Conservation (phyloP, 1,140 invertebrate genomes). For the Ladona fulva region DNA sequence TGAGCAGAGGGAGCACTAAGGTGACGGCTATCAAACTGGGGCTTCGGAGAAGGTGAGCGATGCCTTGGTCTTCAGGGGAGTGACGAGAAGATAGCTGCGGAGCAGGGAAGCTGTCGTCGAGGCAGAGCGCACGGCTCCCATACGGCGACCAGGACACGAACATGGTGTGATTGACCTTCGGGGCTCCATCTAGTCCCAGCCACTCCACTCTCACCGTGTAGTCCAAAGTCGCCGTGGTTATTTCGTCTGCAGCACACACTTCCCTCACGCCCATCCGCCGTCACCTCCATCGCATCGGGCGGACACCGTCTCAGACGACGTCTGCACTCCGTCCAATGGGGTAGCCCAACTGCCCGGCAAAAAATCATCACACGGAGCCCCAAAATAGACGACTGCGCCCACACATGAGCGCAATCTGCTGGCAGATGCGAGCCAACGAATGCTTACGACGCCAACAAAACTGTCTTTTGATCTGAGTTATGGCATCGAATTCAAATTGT, state of each 20-base stretch:
- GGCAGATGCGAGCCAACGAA: too few relatives aligned
- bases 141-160: slow-evolving; percentile 12
- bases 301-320: too few relatives aligned
- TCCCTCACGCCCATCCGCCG: neutral
- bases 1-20: neutral
- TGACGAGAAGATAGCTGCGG: neutral
- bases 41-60: neutral
- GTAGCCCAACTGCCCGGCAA: too few relatives aligned
- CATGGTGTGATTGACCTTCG: slow-evolving; percentile 15
- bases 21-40: neutral
- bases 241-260: neutral
- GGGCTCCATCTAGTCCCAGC: slow-evolving; percentile 15
- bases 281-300: neutral
- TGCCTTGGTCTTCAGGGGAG: neutral
- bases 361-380: neutral
- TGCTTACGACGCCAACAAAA: too few relatives aligned
- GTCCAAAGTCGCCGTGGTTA: neutral
- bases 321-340: too few relatives aligned
- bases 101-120: neutral
- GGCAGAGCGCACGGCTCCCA: slow-evolving; percentile 11
- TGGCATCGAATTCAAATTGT: too few relatives aligned
- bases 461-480: too few relatives aligned
- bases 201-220: slow-evolving; percentile 20
- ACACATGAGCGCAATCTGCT: neutral
- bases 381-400: neutral